A percentile compares a stretch with the other conserved stretches of the same genome.
phyloP scores from a whole-genome alignment of 2,113 vertebrate species.

The Polyodon spathula region DNA sequence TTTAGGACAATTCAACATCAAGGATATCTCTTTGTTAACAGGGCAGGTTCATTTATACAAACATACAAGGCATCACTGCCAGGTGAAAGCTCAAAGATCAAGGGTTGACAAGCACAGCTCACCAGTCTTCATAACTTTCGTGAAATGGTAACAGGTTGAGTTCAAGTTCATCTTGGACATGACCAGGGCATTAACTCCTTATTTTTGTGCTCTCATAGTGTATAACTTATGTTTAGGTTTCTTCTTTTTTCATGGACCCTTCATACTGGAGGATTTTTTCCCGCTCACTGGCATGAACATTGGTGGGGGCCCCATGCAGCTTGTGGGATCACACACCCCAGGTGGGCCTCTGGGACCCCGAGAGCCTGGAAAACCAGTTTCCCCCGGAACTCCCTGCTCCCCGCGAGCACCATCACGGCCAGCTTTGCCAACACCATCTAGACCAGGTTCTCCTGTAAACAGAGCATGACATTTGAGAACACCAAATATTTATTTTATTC shows the following conservation, averaged over 20 bases:
- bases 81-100: slow-evolving; percentile 19
- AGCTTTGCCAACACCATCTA: slow-evolving; percentile 50
- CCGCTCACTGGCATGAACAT: slow-evolving; percentile 49
- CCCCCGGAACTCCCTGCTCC: slow-evolving; percentile 45
- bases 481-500: not conserved
- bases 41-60: not conserved
- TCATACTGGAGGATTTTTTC: slow-evolving; percentile 51
- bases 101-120: slow-evolving; percentile 39
- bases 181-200: slow-evolving; percentile 5
- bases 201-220: not conserved
- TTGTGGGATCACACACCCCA: slow-evolving; percentile 63
- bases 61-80: not conserved
- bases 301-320: slow-evolving; percentile 48
- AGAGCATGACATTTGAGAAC: not conserved
- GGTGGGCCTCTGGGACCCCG: slow-evolving; percentile 47
- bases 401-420: slow-evolving; percentile 51
- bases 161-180: slow-evolving; percentile 22
- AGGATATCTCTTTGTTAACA: no score
- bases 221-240: slow-evolving; percentile 1
- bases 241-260: slow-evolving; percentile 39
- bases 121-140: slow-evolving; percentile 26
- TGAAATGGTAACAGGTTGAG: slow-evolving; percentile 22
- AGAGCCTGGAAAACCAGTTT: slow-evolving; percentile 43
- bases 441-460: slow-evolving; percentile 43
- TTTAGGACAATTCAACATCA: slow-evolving; percentile 19